Conservation (phyloP, 37 sponge, comb jelly and placozoan species). For the Chondrilla cf. caribensis region DNA sequence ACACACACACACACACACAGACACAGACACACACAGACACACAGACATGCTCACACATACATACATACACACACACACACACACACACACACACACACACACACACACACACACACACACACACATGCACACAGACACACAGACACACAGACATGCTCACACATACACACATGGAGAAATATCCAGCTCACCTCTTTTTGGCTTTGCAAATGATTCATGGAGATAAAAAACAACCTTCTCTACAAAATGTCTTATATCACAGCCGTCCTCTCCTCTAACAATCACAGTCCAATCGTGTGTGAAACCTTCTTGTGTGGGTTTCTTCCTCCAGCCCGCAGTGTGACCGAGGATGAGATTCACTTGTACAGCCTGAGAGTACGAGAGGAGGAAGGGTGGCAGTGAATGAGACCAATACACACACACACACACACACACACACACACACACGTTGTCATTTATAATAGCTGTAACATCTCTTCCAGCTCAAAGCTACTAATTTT, state of each 20-base stretch:
- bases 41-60: no score
- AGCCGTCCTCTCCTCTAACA: slow-evolving; percentile 87
- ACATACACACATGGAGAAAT: no score
- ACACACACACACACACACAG: no score
- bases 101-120: no score
- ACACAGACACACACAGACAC: no score
- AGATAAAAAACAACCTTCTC: slow-evolving; percentile 95
- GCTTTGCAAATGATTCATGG: slow-evolving; percentile 91
- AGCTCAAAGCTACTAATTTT: no score
- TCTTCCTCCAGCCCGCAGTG: slow-evolving; percentile 85
- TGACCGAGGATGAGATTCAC: slow-evolving; percentile 92
- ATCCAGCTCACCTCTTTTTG: slow-evolving; percentile 73
- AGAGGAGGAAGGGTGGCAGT: not conserved
- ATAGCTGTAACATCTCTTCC: no score
- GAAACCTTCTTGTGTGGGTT: slow-evolving; percentile 84
- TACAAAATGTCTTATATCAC: slow-evolving; percentile 85
- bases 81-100: slow-evolving; percentile 7
- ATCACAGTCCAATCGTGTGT: slow-evolving; percentile 97
- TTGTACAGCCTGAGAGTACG: slow-evolving; percentile 59
- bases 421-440: no score
- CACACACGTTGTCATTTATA: not conserved
- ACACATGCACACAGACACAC: no score
- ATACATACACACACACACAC: not conserved
- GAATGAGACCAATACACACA: no score
- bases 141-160: no score